Evolutionary conservation across 2,888 invertebrate species (phyloP).

Genomic region (Agriotes lineatus): DNA sequence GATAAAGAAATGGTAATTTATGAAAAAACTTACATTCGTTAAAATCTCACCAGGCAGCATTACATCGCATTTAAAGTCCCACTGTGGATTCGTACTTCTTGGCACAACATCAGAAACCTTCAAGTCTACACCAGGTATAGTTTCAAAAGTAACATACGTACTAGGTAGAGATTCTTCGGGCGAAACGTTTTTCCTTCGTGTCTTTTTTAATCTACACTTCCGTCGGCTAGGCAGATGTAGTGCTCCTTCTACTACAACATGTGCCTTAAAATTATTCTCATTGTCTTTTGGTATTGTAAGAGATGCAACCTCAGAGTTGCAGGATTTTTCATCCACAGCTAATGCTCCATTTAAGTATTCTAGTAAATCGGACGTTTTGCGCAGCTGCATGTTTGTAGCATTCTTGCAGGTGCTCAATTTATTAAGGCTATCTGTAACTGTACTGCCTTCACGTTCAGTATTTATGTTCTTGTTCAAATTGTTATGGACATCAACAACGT

Average conservation of each 20-base stretch:
- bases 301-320: not conserved
- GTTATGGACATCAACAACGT: slow-evolving; percentile 34
- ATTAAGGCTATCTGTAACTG: not conserved
- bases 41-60: slow-evolving; percentile 67
- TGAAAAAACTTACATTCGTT: slow-evolving; percentile 66
- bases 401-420: slow-evolving; percentile 3
- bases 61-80: slow-evolving; percentile 70
- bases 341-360: slow-evolving; percentile 63
- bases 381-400: slow-evolving; percentile 43
- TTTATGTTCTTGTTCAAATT: slow-evolving; percentile 22
- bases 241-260: slow-evolving; percentile 70
- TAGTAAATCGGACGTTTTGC: slow-evolving; percentile 61
- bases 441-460: slow-evolving; percentile 1
- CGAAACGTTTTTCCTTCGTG: slow-evolving; percentile 55
- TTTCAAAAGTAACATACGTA: slow-evolving; percentile 74
- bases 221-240: slow-evolving; percentile 68
- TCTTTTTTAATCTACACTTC: slow-evolving; percentile 60
- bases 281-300: slow-evolving; percentile 5
- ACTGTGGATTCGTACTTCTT: slow-evolving; percentile 69
- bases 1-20: not conserved
- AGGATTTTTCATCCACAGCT: slow-evolving; percentile 44
- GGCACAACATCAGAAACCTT: slow-evolving; percentile 68
- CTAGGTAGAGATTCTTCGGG: slow-evolving; percentile 68
- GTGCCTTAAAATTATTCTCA: slow-evolving; percentile 64
- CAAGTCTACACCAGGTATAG: slow-evolving; percentile 56